Evolutionary conservation across 2,113 vertebrate species (phyloP).

Genomic region (Caranx ignobilis): DNA sequence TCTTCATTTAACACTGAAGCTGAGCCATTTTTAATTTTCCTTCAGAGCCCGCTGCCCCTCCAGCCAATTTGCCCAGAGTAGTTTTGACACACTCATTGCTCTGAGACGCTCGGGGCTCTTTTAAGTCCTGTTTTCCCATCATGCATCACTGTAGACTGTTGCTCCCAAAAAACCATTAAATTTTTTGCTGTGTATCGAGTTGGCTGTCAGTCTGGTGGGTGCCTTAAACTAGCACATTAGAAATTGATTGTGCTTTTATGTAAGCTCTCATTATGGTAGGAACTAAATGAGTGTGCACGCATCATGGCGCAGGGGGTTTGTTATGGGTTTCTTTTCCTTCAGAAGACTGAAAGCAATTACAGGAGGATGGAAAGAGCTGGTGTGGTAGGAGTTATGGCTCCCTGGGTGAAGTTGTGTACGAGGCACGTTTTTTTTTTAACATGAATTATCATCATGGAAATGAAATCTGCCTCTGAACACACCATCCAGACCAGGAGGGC

Average conservation of each 20-base stretch:
- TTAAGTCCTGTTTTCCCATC: slow-evolving; percentile 41
- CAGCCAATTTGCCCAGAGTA: slow-evolving; percentile 50
- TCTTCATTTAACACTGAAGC: slow-evolving; percentile 46
- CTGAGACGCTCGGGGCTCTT: slow-evolving; percentile 7
- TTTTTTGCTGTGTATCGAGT: slow-evolving; percentile 70
- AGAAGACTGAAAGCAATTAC: slow-evolving; percentile 69
- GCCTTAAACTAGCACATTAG: slow-evolving; percentile 64
- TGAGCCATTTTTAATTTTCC: slow-evolving; percentile 26
- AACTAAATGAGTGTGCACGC: slow-evolving; percentile 60
- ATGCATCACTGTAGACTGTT: slow-evolving; percentile 58
- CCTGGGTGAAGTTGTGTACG: slow-evolving; percentile 22
- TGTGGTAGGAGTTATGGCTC: slow-evolving; percentile 47
- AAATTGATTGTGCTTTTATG: slow-evolving; percentile 72
- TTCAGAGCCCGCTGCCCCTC: slow-evolving; percentile 11
- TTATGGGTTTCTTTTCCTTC: slow-evolving; percentile 4
- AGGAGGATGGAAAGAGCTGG: slow-evolving; percentile 51
- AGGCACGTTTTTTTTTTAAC: slow-evolving; percentile 5
- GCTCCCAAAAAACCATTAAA: slow-evolving; percentile 64
- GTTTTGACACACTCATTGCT: slow-evolving; percentile 59
- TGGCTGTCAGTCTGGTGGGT: slow-evolving; percentile 59
- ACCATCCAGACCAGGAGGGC: neutral
- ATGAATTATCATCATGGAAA: slow-evolving; percentile 31
- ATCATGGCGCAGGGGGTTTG: neutral
- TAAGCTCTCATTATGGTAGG: slow-evolving; percentile 62
- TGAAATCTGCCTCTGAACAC: slow-evolving; percentile 13